A percentile compares a stretch with the other conserved stretches of the same genome.
Conservation (phyloP, 1,140 invertebrate species). For the Latrodectus geometricus region DNA sequence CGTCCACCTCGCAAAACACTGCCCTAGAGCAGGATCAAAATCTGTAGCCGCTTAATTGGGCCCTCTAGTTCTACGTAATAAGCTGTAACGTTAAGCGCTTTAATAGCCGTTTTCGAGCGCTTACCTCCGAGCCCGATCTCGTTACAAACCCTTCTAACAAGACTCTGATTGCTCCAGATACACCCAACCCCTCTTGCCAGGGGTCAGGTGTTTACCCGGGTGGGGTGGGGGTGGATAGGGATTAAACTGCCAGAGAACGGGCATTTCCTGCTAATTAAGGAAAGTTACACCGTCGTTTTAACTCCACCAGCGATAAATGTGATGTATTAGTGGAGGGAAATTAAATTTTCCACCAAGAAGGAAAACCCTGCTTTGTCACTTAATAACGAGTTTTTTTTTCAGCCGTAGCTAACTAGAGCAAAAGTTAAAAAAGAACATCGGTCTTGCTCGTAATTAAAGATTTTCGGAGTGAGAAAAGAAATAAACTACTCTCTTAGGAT, state of each 20-base stretch:
- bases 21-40: background rate
- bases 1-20: background rate
- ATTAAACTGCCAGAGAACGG: slow-evolving; percentile 39
- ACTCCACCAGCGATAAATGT: background rate
- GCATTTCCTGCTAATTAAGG: slow-evolving; percentile 48
- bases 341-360: background rate
- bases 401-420: background rate
- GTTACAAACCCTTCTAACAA: slow-evolving; percentile 10
- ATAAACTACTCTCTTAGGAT: background rate
- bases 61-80: slow-evolving; percentile 24
- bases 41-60: slow-evolving; percentile 32
- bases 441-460: background rate
- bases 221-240: background rate
- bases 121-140: slow-evolving; percentile 6
- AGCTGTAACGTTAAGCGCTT: slow-evolving; percentile 46
- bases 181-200: background rate
- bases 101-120: slow-evolving; percentile 43
- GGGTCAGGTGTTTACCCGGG: slow-evolving; percentile 32
- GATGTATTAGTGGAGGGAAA: background rate
- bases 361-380: slow-evolving; percentile 4
- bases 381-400: slow-evolving; percentile 1
- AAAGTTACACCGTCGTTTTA: slow-evolving; percentile 20
- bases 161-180: slow-evolving; percentile 16
- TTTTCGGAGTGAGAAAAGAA: too few relatives aligned
- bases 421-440: background rate